Base-by-base conservation (phyloP, 2,888 invertebrate species). In the Biston stratarius region DNA sequence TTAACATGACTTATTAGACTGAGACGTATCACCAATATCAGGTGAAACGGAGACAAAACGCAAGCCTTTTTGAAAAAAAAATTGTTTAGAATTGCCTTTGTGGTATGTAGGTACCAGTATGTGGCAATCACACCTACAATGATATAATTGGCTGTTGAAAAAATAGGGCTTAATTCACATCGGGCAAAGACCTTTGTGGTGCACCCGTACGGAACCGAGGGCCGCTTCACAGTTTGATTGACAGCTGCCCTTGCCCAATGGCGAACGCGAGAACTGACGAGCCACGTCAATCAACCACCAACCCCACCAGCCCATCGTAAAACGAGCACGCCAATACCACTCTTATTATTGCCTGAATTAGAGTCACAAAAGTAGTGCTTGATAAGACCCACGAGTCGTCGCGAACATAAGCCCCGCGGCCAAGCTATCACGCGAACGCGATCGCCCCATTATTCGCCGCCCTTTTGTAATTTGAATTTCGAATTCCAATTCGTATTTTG, bases 171-270 rank as follows among this genome's bases (percentile, higher is more conserved):
- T 69, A 69, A 63, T 71, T 69, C 60, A 69, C 69, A 57, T 64
- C 66, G 75, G 72, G 68, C 73, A 73, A 79, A 79, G 83, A 80
- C 77, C 78, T 80, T 76, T 75, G 78, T 69, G 79, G 77, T 77
- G 79, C 84, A 84, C 69, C 82, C 79, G 81, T 74, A 87, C 86
- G 83, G 82, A 88, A 92, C 90, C 84, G 87, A 92, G 93, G 94
- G 94, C 82, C 79, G 83, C 79, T 79, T 75, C 76, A 76, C 74
- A 62, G 77, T 95, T 95, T 96, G 96, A 96, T 96, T 96, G 96
- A 96, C 96, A 96, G 96, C 95, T 89, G 95, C 95, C 94, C 95
- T 95, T 95, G 95, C 94, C 96, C 96, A 96, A 96, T 96, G 95
- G 95, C 95, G 95, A 95, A 94, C 93, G 94, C 93, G 95, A 95